These are phyloP conservation scores for Gymnoscopelus microlampas DNA, from an alignment of 2,797 vertebrate species.

Conservation along the genomic window DNA sequence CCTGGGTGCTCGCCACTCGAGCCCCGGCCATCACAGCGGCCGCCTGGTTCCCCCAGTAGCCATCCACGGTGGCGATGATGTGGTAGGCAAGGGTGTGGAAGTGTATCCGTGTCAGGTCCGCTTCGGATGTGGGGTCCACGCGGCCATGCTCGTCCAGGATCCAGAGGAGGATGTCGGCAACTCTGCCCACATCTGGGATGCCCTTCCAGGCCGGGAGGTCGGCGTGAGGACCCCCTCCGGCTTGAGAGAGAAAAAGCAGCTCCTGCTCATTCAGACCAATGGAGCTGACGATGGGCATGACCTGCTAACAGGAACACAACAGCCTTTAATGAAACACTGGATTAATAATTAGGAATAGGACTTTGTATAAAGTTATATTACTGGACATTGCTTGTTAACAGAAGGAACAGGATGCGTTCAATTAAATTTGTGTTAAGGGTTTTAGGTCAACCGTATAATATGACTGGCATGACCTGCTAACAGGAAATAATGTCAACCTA, in stretches of 20 bases:
- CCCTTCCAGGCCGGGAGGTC: constrained; percentile 86
- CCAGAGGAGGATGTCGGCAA: constrained; percentile 97
- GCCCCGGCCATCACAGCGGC: constrained; percentile 92
- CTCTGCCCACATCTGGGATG: constrained; percentile 88
- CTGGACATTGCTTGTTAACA: no score
- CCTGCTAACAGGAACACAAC: constrained; percentile 89
- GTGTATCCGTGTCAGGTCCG: constrained; percentile 92
- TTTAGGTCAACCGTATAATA: no score
- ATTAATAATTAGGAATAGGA: no score
- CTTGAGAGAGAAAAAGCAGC: constrained; percentile 94
- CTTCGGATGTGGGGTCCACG: constrained; percentile 70
- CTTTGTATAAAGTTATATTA: no score
- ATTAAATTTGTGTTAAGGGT: no score
- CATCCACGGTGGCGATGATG: constrained; percentile 90
- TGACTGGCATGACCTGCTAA: no score
- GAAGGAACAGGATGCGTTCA: no score
- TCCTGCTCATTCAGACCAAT: constrained; percentile 98
- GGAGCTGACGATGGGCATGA: constrained; percentile 93
- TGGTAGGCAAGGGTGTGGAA: constrained; percentile 98
- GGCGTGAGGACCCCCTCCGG: constrained; percentile 88
- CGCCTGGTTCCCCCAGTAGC: constrained; percentile 93
- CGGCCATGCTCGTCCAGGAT: constrained; percentile 88
- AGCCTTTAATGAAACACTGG: constrained; percentile 35
- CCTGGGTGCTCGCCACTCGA: constrained; percentile 89
- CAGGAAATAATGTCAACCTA: no score